Conservation (phyloP, 2,888 invertebrate species). For the Mellilla xanthometata region DNA sequence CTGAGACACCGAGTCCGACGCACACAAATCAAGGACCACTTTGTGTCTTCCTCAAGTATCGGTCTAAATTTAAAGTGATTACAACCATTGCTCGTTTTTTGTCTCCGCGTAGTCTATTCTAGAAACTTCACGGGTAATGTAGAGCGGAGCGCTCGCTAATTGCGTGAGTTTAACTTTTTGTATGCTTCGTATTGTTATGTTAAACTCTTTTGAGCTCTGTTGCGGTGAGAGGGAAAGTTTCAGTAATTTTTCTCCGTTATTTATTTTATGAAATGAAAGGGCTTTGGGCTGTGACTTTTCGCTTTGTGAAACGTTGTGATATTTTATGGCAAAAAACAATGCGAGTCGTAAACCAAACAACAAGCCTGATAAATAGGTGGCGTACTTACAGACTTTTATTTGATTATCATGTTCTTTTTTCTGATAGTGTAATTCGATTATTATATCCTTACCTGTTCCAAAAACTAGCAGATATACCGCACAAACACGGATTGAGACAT, state of each 20-base stretch:
- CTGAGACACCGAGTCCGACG: constrained; percentile 56
- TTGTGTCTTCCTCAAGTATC: constrained; percentile 66
- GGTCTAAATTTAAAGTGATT: constrained; percentile 67
- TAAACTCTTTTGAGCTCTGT: constrained; percentile 42
- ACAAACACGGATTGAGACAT: no score
- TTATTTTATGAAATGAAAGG: constrained; percentile 26
- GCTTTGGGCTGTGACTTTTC: not conserved
- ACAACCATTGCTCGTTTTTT: constrained; percentile 58
- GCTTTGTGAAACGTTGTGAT: not conserved
- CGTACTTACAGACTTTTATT: no score
- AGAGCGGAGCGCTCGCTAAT: constrained; percentile 59
- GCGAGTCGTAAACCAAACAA: no score
- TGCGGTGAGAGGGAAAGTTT: constrained; percentile 33
- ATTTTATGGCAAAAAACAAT: no score
- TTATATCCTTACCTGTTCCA: no score
- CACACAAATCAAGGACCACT: constrained; percentile 76
- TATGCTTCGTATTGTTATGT: constrained; percentile 45
- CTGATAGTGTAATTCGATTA: no score
- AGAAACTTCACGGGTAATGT: constrained; percentile 57
- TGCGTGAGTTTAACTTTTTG: constrained; percentile 54
- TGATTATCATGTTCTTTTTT: no score
- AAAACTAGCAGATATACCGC: no score
- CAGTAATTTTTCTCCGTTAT: constrained; percentile 27
- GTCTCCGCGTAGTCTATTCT: constrained; percentile 38
- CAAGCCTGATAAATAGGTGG: no score